Conservation (phyloP, 2,888 invertebrate genomes). For the Temnothorax ravouxi region DNA sequence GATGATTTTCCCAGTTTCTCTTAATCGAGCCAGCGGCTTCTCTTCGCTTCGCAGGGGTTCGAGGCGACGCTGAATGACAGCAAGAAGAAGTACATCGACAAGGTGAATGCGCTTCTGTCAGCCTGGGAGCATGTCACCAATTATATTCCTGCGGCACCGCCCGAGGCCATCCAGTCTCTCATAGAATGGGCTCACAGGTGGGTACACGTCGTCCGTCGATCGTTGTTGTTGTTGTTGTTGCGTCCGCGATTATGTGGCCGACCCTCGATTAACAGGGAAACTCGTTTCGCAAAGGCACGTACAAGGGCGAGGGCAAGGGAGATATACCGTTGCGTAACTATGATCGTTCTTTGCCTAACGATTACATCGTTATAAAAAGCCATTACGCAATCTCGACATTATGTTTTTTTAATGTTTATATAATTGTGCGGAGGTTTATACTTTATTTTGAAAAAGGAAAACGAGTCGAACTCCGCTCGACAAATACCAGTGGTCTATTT, state of each 20-base stretch:
- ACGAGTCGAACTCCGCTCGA: background rate
- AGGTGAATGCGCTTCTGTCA: constrained; percentile 86
- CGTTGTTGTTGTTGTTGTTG: constrained; percentile 24
- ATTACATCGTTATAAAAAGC: background rate
- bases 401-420: background rate
- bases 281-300: background rate
- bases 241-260: constrained; percentile 16
- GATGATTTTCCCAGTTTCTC: constrained; percentile 57
- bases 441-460: background rate
- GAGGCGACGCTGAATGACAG: constrained; percentile 86
- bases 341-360: background rate
- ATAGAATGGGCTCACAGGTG: constrained; percentile 87
- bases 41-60: constrained; percentile 83
- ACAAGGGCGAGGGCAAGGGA: no score
- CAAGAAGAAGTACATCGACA: constrained; percentile 86
- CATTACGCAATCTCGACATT: background rate
- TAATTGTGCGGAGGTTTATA: background rate
- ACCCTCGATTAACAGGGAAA: constrained; percentile 17
- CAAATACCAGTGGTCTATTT: background rate
- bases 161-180: constrained; percentile 85
- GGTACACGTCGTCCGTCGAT: constrained; percentile 67
- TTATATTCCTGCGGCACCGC: constrained; percentile 84
- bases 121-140: constrained; percentile 87
- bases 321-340: background rate
- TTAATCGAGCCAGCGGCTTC: constrained; percentile 62